Conservation (phyloP, 2,113 vertebrate species). For the Oreocharis arfaki region DNA sequence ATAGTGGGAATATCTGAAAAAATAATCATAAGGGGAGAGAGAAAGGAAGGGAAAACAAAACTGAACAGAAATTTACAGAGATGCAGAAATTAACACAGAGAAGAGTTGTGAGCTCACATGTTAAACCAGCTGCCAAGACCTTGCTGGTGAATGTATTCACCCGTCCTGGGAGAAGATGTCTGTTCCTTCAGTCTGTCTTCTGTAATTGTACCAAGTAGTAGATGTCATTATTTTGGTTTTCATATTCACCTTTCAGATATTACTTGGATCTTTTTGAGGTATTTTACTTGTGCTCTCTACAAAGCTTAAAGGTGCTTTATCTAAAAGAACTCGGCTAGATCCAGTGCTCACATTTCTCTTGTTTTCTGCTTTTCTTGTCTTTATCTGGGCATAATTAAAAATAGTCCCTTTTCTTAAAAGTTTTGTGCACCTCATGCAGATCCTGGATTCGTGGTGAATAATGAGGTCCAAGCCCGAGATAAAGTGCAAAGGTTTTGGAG, state of each 20-base stretch:
- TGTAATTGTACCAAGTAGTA: neutral
- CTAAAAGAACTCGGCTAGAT: neutral
- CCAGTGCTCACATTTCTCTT: neutral
- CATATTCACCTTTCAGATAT: neutral
- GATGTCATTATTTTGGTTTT: neutral
- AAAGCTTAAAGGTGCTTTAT: neutral
- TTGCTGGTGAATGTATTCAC: neutral
- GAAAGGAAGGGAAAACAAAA: neutral
- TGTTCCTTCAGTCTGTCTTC: neutral
- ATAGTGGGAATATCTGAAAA: neutral
- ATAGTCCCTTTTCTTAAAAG: neutral
- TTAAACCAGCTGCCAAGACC: neutral
- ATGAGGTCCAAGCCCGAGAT: neutral
- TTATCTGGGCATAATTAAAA: neutral
- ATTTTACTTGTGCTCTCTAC: neutral
- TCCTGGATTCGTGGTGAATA: neutral
- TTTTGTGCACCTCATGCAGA: neutral
- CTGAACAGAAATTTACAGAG: neutral
- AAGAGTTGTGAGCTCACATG: neutral
- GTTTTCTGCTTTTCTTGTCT: neutral
- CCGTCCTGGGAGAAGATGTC: neutral
- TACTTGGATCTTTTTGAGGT: neutral
- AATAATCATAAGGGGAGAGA: neutral
- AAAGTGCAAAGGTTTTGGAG: neutral
- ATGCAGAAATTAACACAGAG: neutral